phyloP scores from a whole-genome alignment of 2,888 invertebrate genomes.

The Noctua fimbriata region DNA sequence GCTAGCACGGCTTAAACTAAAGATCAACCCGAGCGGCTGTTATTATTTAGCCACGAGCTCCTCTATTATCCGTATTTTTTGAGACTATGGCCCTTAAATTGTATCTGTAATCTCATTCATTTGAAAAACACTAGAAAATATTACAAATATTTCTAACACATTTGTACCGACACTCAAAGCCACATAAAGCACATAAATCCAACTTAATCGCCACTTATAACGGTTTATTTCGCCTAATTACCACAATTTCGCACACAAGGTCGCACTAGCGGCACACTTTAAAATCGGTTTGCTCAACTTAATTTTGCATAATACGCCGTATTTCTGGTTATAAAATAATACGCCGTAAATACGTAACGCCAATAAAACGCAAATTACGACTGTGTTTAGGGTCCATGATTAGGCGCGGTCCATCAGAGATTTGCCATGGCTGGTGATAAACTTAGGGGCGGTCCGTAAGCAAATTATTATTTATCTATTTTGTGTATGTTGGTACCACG shows the following conservation, averaged over 20 bases:
- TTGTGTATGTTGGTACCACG: slow-evolving; percentile 40
- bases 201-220: slow-evolving; percentile 43
- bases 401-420: slow-evolving; percentile 79
- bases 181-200: slow-evolving; percentile 38
- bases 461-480: slow-evolving; percentile 69
- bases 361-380: slow-evolving; percentile 73
- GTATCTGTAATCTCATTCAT: not conserved
- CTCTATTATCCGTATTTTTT: not conserved
- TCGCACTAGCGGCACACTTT: slow-evolving; percentile 58
- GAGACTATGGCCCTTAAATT: not conserved
- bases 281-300: slow-evolving; percentile 62
- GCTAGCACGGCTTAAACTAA: too few species aligned
- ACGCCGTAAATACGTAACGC: slow-evolving; percentile 64
- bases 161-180: slow-evolving; percentile 29
- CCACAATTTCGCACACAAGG: slow-evolving; percentile 54
- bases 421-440: slow-evolving; percentile 71
- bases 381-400: slow-evolving; percentile 75
- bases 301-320: slow-evolving; percentile 64
- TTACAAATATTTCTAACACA: slow-evolving; percentile 21
- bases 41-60: too few species aligned
- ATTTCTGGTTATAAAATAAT: slow-evolving; percentile 64
- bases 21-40: too few species aligned
- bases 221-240: slow-evolving; percentile 49
- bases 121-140: slow-evolving; percentile 9
- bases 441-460: slow-evolving; percentile 70